These are phyloP conservation scores for Mormyrus lacerda DNA, from an alignment of 2,113 vertebrate genomes.

Conservation along the genomic window DNA sequence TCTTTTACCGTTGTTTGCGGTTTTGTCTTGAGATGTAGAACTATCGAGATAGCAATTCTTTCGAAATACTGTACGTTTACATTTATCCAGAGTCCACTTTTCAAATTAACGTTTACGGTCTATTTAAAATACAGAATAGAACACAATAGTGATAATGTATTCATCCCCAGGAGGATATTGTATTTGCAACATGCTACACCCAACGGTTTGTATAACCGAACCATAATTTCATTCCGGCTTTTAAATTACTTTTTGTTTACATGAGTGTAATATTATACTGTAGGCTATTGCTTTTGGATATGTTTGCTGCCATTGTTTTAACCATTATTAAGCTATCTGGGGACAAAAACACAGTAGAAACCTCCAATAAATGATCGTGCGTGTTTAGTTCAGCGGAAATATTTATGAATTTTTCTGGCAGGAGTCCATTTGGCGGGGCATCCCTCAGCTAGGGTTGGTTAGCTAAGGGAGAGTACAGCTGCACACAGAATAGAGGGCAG, in stretches of 20 bases:
- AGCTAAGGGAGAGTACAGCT: background rate
- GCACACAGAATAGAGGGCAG: background rate
- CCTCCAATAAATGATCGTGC: background rate
- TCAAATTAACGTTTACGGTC: background rate
- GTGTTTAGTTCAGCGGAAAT: background rate
- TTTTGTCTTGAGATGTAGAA: background rate
- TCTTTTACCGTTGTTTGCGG: background rate
- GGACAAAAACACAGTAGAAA: background rate
- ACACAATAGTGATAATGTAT: background rate
- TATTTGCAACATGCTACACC: background rate
- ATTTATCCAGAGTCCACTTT: background rate
- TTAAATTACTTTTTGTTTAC: background rate
- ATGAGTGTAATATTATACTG: background rate
- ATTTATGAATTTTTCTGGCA: slow-evolving; percentile 2
- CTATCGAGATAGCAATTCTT: background rate
- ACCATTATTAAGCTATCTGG: background rate
- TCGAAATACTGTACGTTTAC: background rate
- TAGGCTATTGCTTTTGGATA: background rate
- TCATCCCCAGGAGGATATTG: background rate
- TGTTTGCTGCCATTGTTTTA: background rate
- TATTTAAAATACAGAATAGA: background rate
- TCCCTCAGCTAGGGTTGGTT: slow-evolving; percentile 1
- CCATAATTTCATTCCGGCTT: background rate
- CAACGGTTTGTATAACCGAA: background rate
- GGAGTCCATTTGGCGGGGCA: background rate